phyloP scores from a whole-genome alignment of 1,140 invertebrate species.

The Caenorhabditis tropicalis region DNA sequence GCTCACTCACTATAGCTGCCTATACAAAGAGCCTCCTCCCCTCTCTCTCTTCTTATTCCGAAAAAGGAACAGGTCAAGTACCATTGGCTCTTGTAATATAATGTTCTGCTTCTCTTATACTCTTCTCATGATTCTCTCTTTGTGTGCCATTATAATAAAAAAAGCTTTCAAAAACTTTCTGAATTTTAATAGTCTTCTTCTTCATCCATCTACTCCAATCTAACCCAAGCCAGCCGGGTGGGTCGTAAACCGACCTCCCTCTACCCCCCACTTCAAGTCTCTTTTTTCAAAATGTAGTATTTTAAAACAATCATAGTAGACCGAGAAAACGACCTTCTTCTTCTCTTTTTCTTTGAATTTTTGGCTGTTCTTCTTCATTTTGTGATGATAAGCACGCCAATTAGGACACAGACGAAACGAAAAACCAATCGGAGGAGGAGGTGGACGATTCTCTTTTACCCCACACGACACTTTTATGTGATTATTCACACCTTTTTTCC shows the following conservation, averaged over 20 bases:
- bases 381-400: slow-evolving; percentile 25
- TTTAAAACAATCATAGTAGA: background rate
- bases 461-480: slow-evolving; percentile 14
- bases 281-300: background rate
- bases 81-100: slow-evolving; percentile 19
- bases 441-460: background rate
- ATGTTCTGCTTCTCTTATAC: background rate
- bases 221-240: background rate
- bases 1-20: background rate
- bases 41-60: no score
- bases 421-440: background rate
- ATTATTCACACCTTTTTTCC: slow-evolving; percentile 33
- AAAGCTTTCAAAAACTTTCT: background rate
- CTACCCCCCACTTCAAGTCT: no score
- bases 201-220: background rate
- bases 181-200: background rate
- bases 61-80: slow-evolving; percentile 18
- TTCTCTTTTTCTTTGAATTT: background rate
- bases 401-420: background rate
- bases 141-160: background rate
- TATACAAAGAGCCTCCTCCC: slow-evolving; percentile 16
- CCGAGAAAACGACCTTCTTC: background rate
- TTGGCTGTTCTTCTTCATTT: background rate
- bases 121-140: background rate
- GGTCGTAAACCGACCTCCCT: slow-evolving; percentile 12